Conservation (phyloP, 1,140 invertebrate species). For the Leguminivora glycinivorella region DNA sequence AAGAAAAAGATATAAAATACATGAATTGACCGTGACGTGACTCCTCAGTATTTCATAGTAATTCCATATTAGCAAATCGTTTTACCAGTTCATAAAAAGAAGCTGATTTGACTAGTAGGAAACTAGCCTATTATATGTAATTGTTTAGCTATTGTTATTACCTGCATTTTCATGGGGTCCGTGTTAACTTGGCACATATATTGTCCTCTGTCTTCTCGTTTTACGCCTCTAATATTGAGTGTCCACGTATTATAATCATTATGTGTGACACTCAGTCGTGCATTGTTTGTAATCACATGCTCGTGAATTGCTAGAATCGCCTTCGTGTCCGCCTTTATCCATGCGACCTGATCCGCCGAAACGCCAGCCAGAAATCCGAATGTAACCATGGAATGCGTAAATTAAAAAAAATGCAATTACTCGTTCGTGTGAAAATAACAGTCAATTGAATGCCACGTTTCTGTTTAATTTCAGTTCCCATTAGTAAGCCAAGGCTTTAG, state of each 20-base stretch:
- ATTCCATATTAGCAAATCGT: too few species aligned
- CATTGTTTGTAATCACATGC: constrained; percentile 95
- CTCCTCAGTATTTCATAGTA: too few species aligned
- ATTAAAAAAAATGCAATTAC: constrained; percentile 9
- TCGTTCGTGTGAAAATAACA: not conserved
- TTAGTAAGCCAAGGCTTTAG: constrained; percentile 11
- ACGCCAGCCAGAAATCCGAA: constrained; percentile 19
- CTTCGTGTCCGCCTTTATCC: constrained; percentile 96
- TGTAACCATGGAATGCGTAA: constrained; percentile 12
- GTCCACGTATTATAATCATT: constrained; percentile 94
- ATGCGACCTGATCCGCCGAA: constrained; percentile 86
- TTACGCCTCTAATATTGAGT: constrained; percentile 89
- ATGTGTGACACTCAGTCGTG: constrained; percentile 90
- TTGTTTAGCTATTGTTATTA: constrained; percentile 65
- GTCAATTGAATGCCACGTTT: constrained; percentile 25
- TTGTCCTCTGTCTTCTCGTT: constrained; percentile 90
- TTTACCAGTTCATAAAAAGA: too few species aligned
- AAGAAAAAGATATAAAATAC: too few species aligned
- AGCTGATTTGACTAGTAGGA: too few species aligned
- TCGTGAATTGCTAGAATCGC: constrained; percentile 95
- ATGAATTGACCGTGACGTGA: too few species aligned
- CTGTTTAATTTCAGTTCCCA: not conserved
- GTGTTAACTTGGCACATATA: constrained; percentile 97
- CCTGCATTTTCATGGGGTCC: constrained; percentile 95
- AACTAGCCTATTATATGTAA: too few species aligned